Percentiles rank a stretch among this genome's conserved stretches.
These are phyloP conservation scores for Melanophora roralis DNA, from an alignment of 2,888 invertebrate species.

Conservation along the genomic window DNA sequence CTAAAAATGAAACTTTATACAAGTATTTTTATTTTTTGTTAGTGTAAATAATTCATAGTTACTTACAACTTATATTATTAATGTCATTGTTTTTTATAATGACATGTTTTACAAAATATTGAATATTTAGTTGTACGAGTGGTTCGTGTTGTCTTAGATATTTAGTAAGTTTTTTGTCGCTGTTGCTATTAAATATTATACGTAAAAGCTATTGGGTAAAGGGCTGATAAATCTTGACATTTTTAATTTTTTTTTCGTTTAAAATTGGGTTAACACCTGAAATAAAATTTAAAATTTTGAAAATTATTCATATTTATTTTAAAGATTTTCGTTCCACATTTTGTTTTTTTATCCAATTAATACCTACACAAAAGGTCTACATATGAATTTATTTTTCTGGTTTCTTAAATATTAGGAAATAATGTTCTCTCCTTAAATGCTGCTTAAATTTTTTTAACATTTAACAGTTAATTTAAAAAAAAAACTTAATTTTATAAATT, in stretches of 20 bases:
- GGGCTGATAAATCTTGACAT: slow-evolving; percentile 3
- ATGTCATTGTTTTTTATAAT: slow-evolving; percentile 29
- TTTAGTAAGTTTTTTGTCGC: not conserved
- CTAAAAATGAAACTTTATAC: slow-evolving; percentile 13
- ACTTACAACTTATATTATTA: slow-evolving; percentile 19
- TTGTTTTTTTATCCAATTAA: no score
- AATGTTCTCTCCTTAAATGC: no score
- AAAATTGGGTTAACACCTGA: slow-evolving; percentile 11
- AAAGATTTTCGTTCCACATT: no score
- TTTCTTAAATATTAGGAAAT: no score
- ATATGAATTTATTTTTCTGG: no score
- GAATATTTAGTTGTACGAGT: slow-evolving; percentile 29
- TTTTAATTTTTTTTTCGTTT: not conserved
- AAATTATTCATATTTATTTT: no score
- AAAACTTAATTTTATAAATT: no score
- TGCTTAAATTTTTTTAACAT: no score
- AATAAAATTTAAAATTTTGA: no score
- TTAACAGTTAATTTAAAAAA: no score
- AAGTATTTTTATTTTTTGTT: not conserved
- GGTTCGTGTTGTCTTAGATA: not conserved
- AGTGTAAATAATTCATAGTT: slow-evolving; percentile 7
- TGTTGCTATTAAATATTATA: not conserved
- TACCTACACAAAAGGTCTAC: no score
- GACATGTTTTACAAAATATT: slow-evolving; percentile 37
- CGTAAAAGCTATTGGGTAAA: slow-evolving; percentile 1